Percentiles rank a stretch among this genome's conserved stretches.
Evolutionary conservation across 2,113 vertebrate species (phyloP).

Genomic region (Erinaceus europaeus): DNA sequence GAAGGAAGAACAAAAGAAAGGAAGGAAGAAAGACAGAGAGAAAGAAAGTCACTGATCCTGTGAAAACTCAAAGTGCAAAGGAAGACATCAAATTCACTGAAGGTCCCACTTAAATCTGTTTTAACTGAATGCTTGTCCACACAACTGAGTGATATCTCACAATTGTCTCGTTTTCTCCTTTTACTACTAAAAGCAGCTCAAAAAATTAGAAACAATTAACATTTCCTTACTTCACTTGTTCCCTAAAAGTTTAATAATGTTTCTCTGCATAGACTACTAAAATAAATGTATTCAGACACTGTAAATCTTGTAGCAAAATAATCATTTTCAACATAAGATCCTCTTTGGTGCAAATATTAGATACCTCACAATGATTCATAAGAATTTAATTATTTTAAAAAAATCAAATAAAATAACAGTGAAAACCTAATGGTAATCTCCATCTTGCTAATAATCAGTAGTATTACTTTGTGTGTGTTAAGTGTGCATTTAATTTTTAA

Average conservation of each 20-base stretch:
- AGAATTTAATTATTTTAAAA: not conserved
- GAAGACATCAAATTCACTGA: not conserved
- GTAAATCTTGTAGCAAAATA: not conserved
- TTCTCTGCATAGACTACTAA: not conserved
- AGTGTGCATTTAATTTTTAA: not conserved
- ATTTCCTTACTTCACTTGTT: not conserved
- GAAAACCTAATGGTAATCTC: not conserved
- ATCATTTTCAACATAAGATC: not conserved
- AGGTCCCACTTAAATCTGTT: conserved; percentile 24
- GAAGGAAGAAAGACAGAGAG: too few relatives aligned
- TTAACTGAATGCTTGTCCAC: conserved; percentile 15
- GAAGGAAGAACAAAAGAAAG: too few relatives aligned
- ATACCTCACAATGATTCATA: not conserved
- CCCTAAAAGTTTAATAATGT: not conserved
- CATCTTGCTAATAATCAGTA: not conserved
- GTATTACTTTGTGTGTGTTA: not conserved
- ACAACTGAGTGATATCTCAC: not conserved
- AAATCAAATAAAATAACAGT: not conserved
- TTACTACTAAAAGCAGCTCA: not conserved
- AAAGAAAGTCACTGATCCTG: not conserved
- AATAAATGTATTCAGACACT: not conserved
- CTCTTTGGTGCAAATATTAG: not conserved
- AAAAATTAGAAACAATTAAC: not conserved
- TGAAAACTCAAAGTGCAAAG: conserved; percentile 43
- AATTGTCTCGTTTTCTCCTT: not conserved